Percentiles rank a stretch among this genome's conserved stretches.
phyloP scores from a whole-genome alignment of 2,888 invertebrate species.

The Ceramica pisi region DNA sequence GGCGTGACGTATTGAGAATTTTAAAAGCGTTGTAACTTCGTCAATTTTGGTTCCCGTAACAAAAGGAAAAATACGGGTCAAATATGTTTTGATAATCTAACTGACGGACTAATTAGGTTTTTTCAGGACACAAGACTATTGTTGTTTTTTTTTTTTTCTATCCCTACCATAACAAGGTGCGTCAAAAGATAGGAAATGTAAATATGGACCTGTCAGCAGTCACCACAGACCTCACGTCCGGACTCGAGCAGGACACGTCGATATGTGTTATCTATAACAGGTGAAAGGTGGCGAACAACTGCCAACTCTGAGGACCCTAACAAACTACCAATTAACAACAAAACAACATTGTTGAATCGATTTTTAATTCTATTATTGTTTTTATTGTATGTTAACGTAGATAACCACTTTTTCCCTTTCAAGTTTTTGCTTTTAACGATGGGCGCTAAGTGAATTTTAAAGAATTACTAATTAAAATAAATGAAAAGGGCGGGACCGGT shows the following conservation, averaged over 20 bases:
- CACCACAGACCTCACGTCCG: slow-evolving; percentile 54
- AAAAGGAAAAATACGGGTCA: too few species aligned
- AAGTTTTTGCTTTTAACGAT: slow-evolving; percentile 27
- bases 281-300: slow-evolving; percentile 58
- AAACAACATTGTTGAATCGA: slow-evolving; percentile 58
- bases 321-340: slow-evolving; percentile 69
- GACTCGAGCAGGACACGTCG: slow-evolving; percentile 17
- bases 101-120: too few species aligned
- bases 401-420: slow-evolving; percentile 16
- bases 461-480: slow-evolving; percentile 57
- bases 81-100: too few species aligned
- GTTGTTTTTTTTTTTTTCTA: slow-evolving; percentile 38
- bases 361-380: slow-evolving; percentile 62
- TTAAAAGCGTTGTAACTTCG: too few species aligned
- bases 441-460: slow-evolving; percentile 13
- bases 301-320: slow-evolving; percentile 50
- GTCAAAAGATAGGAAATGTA: slow-evolving; percentile 78
- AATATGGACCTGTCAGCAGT: slow-evolving; percentile 70
- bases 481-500: slow-evolving; percentile 43
- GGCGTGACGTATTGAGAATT: too few species aligned
- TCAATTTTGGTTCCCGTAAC: too few species aligned
- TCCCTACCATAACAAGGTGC: slow-evolving; percentile 76
- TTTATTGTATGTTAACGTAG: slow-evolving; percentile 36
- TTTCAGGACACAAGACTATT: too few species aligned
- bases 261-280: slow-evolving; percentile 41